These are phyloP conservation scores for Naja naja DNA, from an alignment of 2,113 vertebrate genomes.

Conservation along the genomic window DNA sequence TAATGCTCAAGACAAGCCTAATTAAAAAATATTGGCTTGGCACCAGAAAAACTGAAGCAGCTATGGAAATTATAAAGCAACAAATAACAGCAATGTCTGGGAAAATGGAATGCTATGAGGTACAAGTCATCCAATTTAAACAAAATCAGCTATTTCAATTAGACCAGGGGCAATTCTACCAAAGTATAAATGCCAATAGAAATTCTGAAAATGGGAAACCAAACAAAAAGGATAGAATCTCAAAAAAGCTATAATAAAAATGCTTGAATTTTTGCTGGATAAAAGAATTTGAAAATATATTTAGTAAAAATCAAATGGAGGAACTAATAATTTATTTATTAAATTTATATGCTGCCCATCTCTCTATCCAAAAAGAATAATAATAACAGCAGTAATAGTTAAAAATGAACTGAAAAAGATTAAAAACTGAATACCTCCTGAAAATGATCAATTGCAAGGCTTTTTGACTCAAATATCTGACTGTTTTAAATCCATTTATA, in stretches of 20 bases:
- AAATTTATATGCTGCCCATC: background rate
- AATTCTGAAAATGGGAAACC: background rate
- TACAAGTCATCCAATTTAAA: background rate
- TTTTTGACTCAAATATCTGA: background rate
- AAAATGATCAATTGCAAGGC: background rate
- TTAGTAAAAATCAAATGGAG: background rate
- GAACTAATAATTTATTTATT: background rate
- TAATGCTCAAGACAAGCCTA: background rate
- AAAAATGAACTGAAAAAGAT: background rate
- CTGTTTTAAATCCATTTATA: background rate
- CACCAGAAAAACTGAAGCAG: background rate
- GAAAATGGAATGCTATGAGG: background rate
- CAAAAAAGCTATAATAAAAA: background rate
- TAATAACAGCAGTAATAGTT: background rate
- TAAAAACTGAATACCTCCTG: background rate
- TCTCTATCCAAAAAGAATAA: background rate
- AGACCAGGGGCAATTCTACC: background rate
- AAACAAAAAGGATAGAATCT: background rate
- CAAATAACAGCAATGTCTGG: background rate
- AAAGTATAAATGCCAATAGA: background rate
- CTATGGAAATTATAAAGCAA: background rate
- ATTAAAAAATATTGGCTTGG: background rate
- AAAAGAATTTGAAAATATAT: background rate
- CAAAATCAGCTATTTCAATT: background rate
- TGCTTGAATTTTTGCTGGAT: background rate